Base-by-base conservation (phyloP, 2,797 vertebrate genomes). In the Clamator glandarius region DNA sequence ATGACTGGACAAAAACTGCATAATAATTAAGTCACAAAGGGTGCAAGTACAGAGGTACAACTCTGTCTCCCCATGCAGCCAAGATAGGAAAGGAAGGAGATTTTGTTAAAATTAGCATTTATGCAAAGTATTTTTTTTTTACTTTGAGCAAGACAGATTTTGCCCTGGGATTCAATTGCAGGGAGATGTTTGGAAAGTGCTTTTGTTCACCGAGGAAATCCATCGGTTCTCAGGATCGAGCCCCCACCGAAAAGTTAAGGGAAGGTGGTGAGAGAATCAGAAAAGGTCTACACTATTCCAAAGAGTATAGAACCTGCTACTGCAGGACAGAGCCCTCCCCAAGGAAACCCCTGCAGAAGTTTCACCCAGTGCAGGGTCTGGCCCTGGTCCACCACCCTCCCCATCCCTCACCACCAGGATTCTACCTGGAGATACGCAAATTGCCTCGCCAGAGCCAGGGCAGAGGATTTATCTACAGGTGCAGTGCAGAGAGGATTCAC, bases 361-460 rank as follows among this genome's bases (percentile, higher is more conserved):
- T 39, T 68, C 66, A 10, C 33, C 57, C 2, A 1, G 55, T 16
- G 39, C 74, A 39, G 77, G 16, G 46, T 21, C 69, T 11, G 73
- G 20, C 76, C 18, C 2, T 1, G 20, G 2, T 15, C 33, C 63
- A 29, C 54, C 67, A 7, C 15, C 31, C 6, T 66, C 57, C 41
- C 55, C 35, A 33, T 44, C 73, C 52, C 46, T 35, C 77, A 0
- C 14, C 1, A 1, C 18, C 59, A 0, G 41, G n/a, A 48, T 36
- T 23, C 48, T 55, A 78, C 44, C 74, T 2, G 0, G 54, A 55
- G 46, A 58, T 5, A 0, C 0, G 2, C 41, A 33, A 14, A 33
- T 8, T 15, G 8, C 35, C n/a, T 69, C 28, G 2, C 39, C 1
- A 1, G 36, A 68, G 64, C 75, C 42, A 16, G 44, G 75, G 59